Conservation (phyloP, 2,113 vertebrate species). For the Daboia siamensis region DNA sequence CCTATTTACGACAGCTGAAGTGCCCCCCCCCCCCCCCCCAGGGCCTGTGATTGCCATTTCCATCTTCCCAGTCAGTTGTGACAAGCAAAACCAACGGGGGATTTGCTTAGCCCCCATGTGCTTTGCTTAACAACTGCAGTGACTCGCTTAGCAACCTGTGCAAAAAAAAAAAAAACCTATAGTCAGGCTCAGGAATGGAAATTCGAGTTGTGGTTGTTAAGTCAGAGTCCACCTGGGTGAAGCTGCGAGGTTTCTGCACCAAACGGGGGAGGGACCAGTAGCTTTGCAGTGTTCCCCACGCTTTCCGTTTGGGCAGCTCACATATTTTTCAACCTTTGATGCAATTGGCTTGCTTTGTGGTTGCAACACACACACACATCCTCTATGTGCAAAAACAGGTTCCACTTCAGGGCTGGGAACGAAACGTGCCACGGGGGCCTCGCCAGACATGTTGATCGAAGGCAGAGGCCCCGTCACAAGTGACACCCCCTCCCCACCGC, state of each 20-base stretch:
- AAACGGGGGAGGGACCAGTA: not conserved
- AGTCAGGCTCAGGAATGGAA: too few species aligned
- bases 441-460: too few species aligned
- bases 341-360: not conserved
- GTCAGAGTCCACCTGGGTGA: not conserved
- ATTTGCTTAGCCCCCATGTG: too few species aligned
- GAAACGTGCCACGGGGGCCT: not conserved
- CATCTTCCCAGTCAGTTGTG: too few species aligned
- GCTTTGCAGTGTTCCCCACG: not conserved
- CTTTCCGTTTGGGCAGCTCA: not conserved
- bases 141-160: too few species aligned
- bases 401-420: not conserved
- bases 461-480: not conserved
- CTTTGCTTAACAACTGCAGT: too few species aligned
- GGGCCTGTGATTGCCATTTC: too few species aligned
- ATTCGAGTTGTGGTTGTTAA: not conserved
- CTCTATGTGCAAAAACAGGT: not conserved
- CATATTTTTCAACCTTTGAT: not conserved
- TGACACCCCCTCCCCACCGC: not conserved
- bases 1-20: too few species aligned
- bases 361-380: not conserved
- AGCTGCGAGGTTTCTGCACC: not conserved
- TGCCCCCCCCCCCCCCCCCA: too few species aligned
- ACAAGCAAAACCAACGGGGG: too few species aligned
- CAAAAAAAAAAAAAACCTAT: not conserved